phyloP scores from a whole-genome alignment of 1,140 invertebrate species.

The Neelides sp. region DNA sequence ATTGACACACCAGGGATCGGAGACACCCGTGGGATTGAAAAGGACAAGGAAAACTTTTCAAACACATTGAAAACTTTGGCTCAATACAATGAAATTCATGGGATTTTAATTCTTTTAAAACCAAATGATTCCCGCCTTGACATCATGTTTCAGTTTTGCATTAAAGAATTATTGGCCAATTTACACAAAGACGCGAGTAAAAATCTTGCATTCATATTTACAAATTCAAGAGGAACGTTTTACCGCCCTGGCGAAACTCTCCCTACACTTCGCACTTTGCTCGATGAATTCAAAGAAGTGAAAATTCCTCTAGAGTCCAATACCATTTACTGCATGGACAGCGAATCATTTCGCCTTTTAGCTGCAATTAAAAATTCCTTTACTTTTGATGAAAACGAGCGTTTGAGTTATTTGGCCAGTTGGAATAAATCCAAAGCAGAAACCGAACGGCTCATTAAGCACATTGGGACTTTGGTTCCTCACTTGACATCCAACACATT shows the following conservation, averaged over 20 bases:
- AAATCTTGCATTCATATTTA: conserved; percentile 33
- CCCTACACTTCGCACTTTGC: conserved; percentile 3
- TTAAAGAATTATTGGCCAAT: conserved; percentile 31
- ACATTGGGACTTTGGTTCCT: neutral
- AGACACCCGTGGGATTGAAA: conserved; percentile 29
- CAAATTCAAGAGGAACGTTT: conserved; percentile 24
- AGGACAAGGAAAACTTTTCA: conserved; percentile 32
- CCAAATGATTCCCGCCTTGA: conserved; percentile 28
- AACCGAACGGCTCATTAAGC: conserved; percentile 1
- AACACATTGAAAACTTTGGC: conserved; percentile 25
- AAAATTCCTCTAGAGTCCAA: conserved; percentile 6
- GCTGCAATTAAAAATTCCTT: conserved; percentile 6
- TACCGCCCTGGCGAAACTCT: conserved; percentile 25
- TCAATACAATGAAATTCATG: conserved; percentile 28
- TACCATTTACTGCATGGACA: conserved; percentile 25
- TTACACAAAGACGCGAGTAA: conserved; percentile 28
- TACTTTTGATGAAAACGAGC: neutral
- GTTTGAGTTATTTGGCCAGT: neutral
- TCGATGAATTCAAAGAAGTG: conserved; percentile 7
- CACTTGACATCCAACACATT: conserved; percentile 16
- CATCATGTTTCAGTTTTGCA: conserved; percentile 31
- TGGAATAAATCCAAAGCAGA: conserved; percentile 11
- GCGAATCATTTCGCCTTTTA: conserved; percentile 24
- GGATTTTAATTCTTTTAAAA: conserved; percentile 31
- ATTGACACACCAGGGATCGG: conserved; percentile 35